These are phyloP conservation scores for Uropsilus gracilis DNA, from an alignment of 2,113 vertebrate species.

Conservation along the genomic window DNA sequence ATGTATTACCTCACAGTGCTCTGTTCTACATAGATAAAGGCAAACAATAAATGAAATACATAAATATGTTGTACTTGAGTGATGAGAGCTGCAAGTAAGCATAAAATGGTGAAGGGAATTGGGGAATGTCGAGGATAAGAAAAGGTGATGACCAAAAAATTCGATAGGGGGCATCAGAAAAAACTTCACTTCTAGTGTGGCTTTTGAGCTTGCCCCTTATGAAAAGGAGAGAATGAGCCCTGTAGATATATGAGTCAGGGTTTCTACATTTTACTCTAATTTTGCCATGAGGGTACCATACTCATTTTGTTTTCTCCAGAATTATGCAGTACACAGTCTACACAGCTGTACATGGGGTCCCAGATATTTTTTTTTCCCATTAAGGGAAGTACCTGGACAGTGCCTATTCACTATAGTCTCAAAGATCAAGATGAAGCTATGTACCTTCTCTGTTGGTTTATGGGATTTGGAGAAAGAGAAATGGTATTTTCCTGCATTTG, in stretches of 20 bases:
- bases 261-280: background rate
- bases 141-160: background rate
- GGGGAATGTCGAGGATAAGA: background rate
- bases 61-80: background rate
- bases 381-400: background rate
- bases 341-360: background rate
- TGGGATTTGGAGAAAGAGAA: background rate
- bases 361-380: background rate
- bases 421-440: background rate
- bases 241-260: background rate
- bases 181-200: background rate
- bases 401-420: background rate
- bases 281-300: background rate
- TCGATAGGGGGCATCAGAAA: background rate
- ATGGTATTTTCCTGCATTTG: background rate
- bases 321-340: background rate
- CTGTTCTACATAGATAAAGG: background rate
- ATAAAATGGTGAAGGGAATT: background rate
- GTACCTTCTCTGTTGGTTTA: background rate
- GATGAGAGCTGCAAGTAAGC: background rate
- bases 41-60: slow-evolving; percentile 35
- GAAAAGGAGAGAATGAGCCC: background rate
- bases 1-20: background rate
- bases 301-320: background rate
- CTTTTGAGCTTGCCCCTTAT: background rate